Conservation (phyloP, 2,888 invertebrate genomes). For the Hesperia comma region DNA sequence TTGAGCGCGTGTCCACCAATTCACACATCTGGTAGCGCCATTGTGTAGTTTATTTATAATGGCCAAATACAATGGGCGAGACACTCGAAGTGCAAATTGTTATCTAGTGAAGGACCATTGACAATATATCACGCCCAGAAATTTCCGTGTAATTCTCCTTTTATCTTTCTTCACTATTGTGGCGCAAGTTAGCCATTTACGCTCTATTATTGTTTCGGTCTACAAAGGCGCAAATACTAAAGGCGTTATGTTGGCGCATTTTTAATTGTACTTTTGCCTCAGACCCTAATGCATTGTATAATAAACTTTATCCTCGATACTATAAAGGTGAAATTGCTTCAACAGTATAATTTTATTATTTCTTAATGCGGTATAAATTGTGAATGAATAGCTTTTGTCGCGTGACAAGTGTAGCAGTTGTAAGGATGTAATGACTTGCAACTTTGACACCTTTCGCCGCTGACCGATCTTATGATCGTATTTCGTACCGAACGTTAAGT, state of each 20-base stretch:
- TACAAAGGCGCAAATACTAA: constrained; percentile 53
- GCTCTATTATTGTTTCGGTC: constrained; percentile 72
- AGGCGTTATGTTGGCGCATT: constrained; percentile 78
- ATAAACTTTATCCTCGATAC: neutral
- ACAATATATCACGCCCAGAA: constrained; percentile 76
- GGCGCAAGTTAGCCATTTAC: constrained; percentile 76
- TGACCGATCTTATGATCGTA: neutral
- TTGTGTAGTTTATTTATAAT: constrained; percentile 78
- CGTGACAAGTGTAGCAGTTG: constrained; percentile 72
- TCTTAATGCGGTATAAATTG: constrained; percentile 56
- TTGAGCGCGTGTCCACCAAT: constrained; percentile 51
- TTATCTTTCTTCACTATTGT: constrained; percentile 76
- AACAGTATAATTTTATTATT: constrained; percentile 34
- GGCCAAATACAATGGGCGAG: constrained; percentile 64
- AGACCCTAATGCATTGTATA: constrained; percentile 28
- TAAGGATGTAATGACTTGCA: constrained; percentile 44
- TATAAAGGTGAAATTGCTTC: constrained; percentile 14
- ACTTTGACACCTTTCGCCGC: constrained; percentile 10
- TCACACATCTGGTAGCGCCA: constrained; percentile 71
- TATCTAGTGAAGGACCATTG: constrained; percentile 67
- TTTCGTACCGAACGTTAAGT: neutral
- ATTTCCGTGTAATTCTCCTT: constrained; percentile 80
- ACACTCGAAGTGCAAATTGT: constrained; percentile 79
- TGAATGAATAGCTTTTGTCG: constrained; percentile 75
- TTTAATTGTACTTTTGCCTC: constrained; percentile 48